Conservation (phyloP, 2,888 invertebrate species). For the Prosapia bicincta region DNA sequence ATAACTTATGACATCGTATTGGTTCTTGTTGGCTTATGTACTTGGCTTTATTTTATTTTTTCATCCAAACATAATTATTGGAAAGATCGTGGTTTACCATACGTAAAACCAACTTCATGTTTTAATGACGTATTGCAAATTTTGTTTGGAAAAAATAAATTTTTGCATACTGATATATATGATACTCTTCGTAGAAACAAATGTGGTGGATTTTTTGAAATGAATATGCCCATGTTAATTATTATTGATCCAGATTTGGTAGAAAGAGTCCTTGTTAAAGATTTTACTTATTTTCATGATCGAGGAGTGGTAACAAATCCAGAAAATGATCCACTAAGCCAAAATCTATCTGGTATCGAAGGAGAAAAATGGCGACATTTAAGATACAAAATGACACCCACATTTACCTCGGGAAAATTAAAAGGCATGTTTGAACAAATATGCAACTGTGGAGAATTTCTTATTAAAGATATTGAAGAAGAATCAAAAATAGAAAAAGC, state of each 20-base stretch:
- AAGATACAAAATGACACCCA: constrained; percentile 45
- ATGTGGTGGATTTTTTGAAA: constrained; percentile 17
- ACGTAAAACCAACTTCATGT: too few species aligned
- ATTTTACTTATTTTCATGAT: constrained; percentile 34
- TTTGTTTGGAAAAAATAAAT: constrained; percentile 26
- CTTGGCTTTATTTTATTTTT: too few species aligned
- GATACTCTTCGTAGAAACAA: not conserved
- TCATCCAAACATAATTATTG: too few species aligned
- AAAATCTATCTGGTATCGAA: constrained; percentile 30
- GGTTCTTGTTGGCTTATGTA: too few species aligned
- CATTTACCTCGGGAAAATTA: constrained; percentile 47
- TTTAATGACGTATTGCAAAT: too few species aligned
- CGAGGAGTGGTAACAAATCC: constrained; percentile 28
- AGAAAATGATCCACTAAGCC: constrained; percentile 33
- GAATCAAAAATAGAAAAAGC: not conserved
- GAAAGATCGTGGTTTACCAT: too few species aligned
- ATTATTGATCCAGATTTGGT: constrained; percentile 18
- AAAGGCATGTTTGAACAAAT: constrained; percentile 44
- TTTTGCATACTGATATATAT: constrained; percentile 8
- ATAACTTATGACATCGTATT: too few species aligned
- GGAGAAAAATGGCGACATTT: constrained; percentile 45
- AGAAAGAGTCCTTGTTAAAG: constrained; percentile 33
- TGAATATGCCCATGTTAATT: constrained; percentile 16
- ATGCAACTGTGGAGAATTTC: constrained; percentile 39
- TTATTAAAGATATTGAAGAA: constrained; percentile 35